Conservation (phyloP, 2,888 invertebrate genomes). For the Gymnocheta viridis region DNA sequence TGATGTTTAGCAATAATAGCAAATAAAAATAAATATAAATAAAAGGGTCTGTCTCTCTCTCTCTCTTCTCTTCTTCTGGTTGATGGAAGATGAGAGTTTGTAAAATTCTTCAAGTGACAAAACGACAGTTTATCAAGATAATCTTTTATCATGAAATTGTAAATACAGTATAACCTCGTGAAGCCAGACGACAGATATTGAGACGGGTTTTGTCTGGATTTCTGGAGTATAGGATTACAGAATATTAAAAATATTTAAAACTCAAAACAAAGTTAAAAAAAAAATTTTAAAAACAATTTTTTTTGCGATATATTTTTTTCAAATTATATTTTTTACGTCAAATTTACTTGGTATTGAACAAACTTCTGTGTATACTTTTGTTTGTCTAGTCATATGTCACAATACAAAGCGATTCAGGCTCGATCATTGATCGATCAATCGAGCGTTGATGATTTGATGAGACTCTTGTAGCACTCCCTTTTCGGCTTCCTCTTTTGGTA, state of each 20-base stretch:
- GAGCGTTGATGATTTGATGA: conserved; percentile 35
- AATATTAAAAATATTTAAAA: neutral
- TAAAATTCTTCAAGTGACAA: neutral
- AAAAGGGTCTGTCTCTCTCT: neutral
- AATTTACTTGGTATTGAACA: neutral
- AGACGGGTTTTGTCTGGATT: too few relatives aligned
- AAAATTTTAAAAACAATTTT: neutral
- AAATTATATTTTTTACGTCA: neutral
- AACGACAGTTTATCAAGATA: neutral
- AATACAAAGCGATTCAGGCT: neutral
- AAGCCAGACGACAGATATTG: too few relatives aligned
- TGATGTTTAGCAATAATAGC: neutral
- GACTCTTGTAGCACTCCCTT: conserved; percentile 12
- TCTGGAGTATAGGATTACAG: too few relatives aligned
- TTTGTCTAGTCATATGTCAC: neutral
- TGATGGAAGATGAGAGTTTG: neutral
- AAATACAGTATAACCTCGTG: too few relatives aligned
- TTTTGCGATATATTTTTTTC: neutral
- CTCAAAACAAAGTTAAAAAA: too few relatives aligned
- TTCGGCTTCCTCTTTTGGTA: conserved; percentile 5
- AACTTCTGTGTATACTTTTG: neutral
- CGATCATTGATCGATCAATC: conserved; percentile 37
- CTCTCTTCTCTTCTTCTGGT: too few relatives aligned
- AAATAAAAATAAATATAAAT: neutral
- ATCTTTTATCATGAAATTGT: too few relatives aligned